Percentiles rank a stretch among this genome's conserved stretches.
phyloP scores from a whole-genome alignment of 2,113 vertebrate genomes.

The Hippoglossus stenolepis region DNA sequence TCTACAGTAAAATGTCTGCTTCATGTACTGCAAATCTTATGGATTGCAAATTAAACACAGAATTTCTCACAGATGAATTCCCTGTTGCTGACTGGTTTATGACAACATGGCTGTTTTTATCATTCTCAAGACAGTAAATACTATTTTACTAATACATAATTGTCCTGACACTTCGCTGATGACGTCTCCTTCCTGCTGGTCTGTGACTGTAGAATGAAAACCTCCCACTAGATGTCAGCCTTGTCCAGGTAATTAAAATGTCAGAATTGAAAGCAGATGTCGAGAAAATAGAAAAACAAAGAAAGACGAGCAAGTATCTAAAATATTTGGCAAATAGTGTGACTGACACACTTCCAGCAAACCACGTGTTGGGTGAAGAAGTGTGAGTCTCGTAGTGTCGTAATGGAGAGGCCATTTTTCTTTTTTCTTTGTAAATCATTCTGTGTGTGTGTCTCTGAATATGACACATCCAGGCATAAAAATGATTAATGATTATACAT shows the following conservation, averaged over 20 bases:
- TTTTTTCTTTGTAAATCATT: no score
- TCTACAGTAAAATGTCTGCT: slow-evolving; percentile 51
- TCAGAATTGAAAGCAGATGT: slow-evolving; percentile 61
- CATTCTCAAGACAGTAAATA: no score
- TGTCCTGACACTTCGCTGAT: no score
- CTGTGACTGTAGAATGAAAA: neutral
- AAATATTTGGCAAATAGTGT: slow-evolving; percentile 2
- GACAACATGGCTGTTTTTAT: neutral
- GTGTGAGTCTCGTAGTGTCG: no score
- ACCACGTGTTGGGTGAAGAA: no score
- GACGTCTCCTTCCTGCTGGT: neutral
- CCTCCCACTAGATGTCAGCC: slow-evolving; percentile 59
- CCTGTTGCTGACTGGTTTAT: slow-evolving; percentile 3
- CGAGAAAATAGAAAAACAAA: slow-evolving; percentile 8
- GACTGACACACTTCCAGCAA: no score
- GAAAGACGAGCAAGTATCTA: neutral
- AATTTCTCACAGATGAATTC: slow-evolving; percentile 68
- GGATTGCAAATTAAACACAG: slow-evolving; percentile 73
- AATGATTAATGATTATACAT: no score
- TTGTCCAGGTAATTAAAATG: slow-evolving; percentile 18
- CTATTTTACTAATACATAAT: no score
- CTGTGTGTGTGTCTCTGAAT: no score
- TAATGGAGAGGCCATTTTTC: no score
- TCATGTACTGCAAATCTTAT: slow-evolving; percentile 28
- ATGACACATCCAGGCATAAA: no score